These are phyloP conservation scores for pig (Sus scrofa) DNA, from an alignment of 2,113 vertebrate genomes.

Conservation along the genomic window T2T-Sscrofa CM000818.6:17137501-17138000, in stretches of 20 bases:
- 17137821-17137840: constrained; percentile 58
- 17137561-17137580: background rate
- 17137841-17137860: constrained; percentile 54
- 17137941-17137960: background rate
- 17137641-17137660: constrained; percentile 74
- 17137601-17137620: constrained; percentile 69
- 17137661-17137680: constrained; percentile 76
- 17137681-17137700: constrained; percentile 76
- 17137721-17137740: constrained; percentile 82
- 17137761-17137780: background rate
- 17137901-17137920: background rate
- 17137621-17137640: constrained; percentile 68
- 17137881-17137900: background rate
- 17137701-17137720: constrained; percentile 81
- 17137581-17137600: constrained; percentile 71
- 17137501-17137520: constrained; percentile 41
- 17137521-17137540: constrained; percentile 63
- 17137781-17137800: constrained; percentile 41
- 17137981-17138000: background rate
- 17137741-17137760: constrained; percentile 81
- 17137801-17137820: constrained; percentile 76
- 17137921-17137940: background rate
- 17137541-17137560: constrained; percentile 47
- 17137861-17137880: constrained; percentile 5
- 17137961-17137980: background rate